Percentiles rank a stretch among this genome's conserved stretches.
These are phyloP conservation scores for Metallyticus violacea DNA, from an alignment of 2,888 invertebrate species.

Conservation along the genomic window DNA sequence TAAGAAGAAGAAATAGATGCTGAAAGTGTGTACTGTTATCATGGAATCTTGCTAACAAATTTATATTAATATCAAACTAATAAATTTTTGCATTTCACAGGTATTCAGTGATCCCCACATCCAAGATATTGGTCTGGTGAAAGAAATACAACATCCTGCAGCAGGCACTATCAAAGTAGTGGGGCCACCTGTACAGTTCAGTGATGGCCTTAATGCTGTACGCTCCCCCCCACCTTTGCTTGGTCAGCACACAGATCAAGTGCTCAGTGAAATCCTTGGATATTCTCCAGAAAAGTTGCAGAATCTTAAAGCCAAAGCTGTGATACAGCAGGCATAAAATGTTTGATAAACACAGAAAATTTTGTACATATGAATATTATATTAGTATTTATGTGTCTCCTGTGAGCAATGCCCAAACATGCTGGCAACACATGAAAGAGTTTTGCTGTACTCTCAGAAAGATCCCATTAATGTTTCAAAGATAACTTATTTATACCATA, in stretches of 20 bases:
- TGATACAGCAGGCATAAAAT: constrained; percentile 41
- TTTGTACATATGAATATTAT: too few relatives aligned
- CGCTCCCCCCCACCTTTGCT: constrained; percentile 76
- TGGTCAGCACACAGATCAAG: constrained; percentile 82
- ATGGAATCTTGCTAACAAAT: background rate
- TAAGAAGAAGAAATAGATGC: too few relatives aligned
- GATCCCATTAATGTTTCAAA: too few relatives aligned
- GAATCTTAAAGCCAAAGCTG: constrained; percentile 46
- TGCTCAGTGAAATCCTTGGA: constrained; percentile 65
- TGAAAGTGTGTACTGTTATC: too few relatives aligned
- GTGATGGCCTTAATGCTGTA: constrained; percentile 66
- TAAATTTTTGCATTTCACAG: constrained; percentile 40
- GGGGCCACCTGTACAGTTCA: constrained; percentile 83
- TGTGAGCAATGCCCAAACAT: too few relatives aligned
- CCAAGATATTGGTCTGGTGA: constrained; percentile 65
- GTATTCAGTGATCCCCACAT: constrained; percentile 89
- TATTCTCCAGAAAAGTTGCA: constrained; percentile 60
- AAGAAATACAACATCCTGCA: constrained; percentile 65
- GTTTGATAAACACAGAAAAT: too few relatives aligned
- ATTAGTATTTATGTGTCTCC: too few relatives aligned
- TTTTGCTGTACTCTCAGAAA: too few relatives aligned
- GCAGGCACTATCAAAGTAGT: constrained; percentile 72
- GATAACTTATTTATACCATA: too few relatives aligned
- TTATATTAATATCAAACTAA: background rate
- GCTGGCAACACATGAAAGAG: too few relatives aligned